Conservation (phyloP, 1,140 invertebrate species). For the Branchinecta lindahli region DNA sequence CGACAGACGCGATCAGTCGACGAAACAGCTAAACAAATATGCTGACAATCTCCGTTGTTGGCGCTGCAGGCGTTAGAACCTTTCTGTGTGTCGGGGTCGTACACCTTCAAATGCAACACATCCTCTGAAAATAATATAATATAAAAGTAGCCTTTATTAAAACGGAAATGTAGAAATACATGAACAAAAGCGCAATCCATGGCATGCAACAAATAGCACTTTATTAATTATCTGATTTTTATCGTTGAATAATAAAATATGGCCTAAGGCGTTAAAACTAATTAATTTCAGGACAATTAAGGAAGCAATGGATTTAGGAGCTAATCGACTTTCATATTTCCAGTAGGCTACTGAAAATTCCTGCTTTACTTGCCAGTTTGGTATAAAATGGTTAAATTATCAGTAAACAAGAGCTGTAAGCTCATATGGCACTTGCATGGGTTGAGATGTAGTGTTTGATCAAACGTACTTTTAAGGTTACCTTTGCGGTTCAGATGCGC, state of each 20-base stretch:
- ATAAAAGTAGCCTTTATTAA: not conserved
- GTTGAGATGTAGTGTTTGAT: no score
- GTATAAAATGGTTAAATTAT: no score
- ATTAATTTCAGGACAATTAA: not conserved
- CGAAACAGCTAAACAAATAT: conserved; percentile 57
- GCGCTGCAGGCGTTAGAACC: conserved; percentile 35
- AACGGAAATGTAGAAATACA: not conserved
- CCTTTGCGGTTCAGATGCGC: no score
- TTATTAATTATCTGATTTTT: not conserved
- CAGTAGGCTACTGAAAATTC: no score
- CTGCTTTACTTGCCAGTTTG: no score
- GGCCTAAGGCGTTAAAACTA: not conserved
- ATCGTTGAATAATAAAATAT: not conserved
- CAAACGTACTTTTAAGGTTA: no score
- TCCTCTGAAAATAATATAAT: conserved; percentile 22
- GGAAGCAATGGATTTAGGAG: no score
- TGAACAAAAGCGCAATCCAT: not conserved
- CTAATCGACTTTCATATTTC: no score
- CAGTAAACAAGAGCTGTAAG: no score
- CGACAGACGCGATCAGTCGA: conserved; percentile 41
- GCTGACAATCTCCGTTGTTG: conserved; percentile 48
- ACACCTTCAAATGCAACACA: conserved; percentile 50
- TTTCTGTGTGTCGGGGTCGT: conserved; percentile 45
- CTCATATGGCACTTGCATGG: no score
- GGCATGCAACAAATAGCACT: not conserved